Evolutionary conservation across 2,888 invertebrate species (phyloP), one percentile per base, ranked within the genome.

Genomic region (Lymantria dispar): DNA sequence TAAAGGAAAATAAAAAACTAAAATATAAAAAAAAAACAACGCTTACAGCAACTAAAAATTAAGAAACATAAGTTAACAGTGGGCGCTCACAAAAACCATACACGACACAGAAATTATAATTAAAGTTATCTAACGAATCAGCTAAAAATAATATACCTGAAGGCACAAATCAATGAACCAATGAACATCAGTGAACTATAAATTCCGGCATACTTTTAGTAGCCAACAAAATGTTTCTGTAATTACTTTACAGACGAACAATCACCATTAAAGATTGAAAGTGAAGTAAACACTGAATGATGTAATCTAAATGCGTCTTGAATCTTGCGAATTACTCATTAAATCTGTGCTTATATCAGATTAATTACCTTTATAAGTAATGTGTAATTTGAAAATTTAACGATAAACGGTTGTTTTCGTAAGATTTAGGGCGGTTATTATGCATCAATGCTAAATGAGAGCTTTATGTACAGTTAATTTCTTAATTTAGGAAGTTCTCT

Each of bases 231-330:
- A 50, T 30, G 36, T 39, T 47, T 48, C 38, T 53, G 47, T 50
- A 53, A 59, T 45, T 29, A 45, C 40, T 64, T 58, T 43, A 53
- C 52, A 56, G 42, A 60, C 52, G 39, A 41, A 53, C 50, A 45
- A 40, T 43, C 41, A 43, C 47, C 12, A 45, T 37, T n/a, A 46
- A 47, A 54, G 48, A 54, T 51, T 51, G 48, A 56, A 62, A 60
- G 50, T 55, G 29, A 55, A 42, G 37, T 57, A 47, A 57, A 44
- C 39, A 40, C 13, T 9, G 12, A 36, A 30, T 56, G 15, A 60
- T 45, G 50, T 58, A 65, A 64, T 40, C 36, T 48, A 39, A 50
- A 51, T 46, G 46, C 15, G 50, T 54, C 43, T 22, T 50, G 8
- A 44, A 29, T 45, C 9, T 59, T 64, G 48, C 53, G 22, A 42